Base-by-base conservation (phyloP, 2,888 invertebrate species). In the Rhogogaster chlorosoma region DNA sequence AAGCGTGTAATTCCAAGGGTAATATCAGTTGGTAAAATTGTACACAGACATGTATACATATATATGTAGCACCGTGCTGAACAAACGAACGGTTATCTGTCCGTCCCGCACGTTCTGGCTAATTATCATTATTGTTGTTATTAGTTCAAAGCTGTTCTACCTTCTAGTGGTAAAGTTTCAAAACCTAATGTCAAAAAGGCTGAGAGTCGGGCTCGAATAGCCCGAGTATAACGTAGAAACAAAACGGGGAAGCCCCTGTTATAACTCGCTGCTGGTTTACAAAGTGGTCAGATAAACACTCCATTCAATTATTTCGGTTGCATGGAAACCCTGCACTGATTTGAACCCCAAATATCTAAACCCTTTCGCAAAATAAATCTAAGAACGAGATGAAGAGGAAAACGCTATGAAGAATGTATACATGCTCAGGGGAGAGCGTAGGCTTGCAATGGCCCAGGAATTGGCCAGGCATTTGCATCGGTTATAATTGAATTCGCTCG, bases 401-500 rank as follows among this genome's bases (percentile, higher is more conserved):
- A 42, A 4, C 45, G 12, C 15, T 45, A 53, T 53, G 7, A 7
- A 2, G 53, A 7, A n/a, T n/a, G 6, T 53, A 7, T 1, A n/a
- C n/a, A n/a, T n/a, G n/a, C 7, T 7, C 0, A 0, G n/a, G n/a
- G 18, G 53, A 6, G 32, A 67, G 26, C 18, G 32, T 32, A 15
- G 32, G 32, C 67, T 67, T 2, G 22, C 49, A 67, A 6, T 67
- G 26, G 15, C 5, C 42, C 15, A 15, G 26, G 42, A 42, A 12
- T n/a, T 26, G 71, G n/a, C 6, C 29, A 4, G 73, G 73, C n/a
- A 45, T 73, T 73, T 73, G 73, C 73, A 73, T 42, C 15, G 42
- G 38, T 45, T 42, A 42, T 73, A 42, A 73, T 42, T 73, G 73
- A 73, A 73, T 73, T 73, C 42, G 42, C 22, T 15, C 12, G 73